Percentiles rank a stretch among this genome's conserved stretches.
phyloP scores from a whole-genome alignment of 2,113 vertebrate genomes.

The Chaetops frenatus region DNA sequence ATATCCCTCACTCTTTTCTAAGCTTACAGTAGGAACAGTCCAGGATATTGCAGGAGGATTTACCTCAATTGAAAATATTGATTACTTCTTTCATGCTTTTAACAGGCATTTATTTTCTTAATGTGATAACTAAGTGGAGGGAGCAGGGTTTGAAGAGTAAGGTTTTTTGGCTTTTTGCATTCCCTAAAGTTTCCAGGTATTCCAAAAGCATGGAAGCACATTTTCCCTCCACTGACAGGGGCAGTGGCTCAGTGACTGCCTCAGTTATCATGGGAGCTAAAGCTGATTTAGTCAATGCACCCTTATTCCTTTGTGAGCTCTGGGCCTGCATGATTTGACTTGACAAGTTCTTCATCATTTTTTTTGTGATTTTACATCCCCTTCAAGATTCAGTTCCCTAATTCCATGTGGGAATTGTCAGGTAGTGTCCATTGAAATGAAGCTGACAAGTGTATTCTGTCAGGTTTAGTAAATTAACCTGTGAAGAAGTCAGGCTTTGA shows the following conservation, averaged over 20 bases:
- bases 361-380: background rate
- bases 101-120: background rate
- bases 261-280: background rate
- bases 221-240: background rate
- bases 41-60: background rate
- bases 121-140: background rate
- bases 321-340: background rate
- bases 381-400: background rate
- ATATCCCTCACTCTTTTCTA: background rate
- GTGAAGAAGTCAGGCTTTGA: background rate
- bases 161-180: background rate
- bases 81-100: background rate
- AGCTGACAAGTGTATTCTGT: background rate
- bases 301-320: background rate
- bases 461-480: background rate
- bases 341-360: background rate
- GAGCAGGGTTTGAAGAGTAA: background rate
- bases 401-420: background rate
- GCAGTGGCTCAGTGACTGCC: background rate
- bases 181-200: background rate
- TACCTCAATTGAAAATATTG: background rate
- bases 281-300: background rate
- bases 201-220: background rate
- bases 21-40: background rate
- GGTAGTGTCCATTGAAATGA: background rate